Conservation (phyloP, 2,113 vertebrate species). For the Aphyosemion australe region DNA sequence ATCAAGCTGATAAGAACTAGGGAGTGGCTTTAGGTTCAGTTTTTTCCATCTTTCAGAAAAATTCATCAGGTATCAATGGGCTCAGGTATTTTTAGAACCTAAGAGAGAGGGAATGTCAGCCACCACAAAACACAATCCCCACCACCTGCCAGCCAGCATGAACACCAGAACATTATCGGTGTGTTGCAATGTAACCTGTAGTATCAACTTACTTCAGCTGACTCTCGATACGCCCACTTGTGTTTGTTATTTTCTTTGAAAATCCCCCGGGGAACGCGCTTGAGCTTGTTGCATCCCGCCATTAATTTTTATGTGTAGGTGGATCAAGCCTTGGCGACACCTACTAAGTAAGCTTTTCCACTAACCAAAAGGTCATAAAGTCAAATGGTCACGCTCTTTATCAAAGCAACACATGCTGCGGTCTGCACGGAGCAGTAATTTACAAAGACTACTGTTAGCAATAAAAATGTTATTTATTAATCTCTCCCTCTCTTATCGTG, state of each 20-base stretch:
- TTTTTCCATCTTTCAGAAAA: conserved; percentile 3
- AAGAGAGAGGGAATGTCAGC: background rate
- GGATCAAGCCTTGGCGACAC: conserved; percentile 34
- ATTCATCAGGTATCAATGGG: background rate
- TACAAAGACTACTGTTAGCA: background rate
- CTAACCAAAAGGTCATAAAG: conserved; percentile 33
- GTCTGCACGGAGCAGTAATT: background rate
- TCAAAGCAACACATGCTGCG: conserved; percentile 18
- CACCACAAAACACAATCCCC: background rate
- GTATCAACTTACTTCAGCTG: conserved; percentile 30
- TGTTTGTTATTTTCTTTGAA: conserved; percentile 41
- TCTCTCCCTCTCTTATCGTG: background rate
- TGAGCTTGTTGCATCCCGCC: conserved; percentile 36
- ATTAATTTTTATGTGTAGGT: conserved; percentile 39
- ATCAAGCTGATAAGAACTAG: background rate
- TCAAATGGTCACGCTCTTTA: conserved; percentile 21
- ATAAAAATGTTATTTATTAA: conserved; percentile 3
- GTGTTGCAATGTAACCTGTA: conserved; percentile 36
- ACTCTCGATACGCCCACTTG: conserved; percentile 37
- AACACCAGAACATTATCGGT: conserved; percentile 7
- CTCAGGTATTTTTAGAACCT: background rate
- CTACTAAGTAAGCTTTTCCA: conserved; percentile 25
- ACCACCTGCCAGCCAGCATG: background rate
- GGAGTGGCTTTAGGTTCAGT: background rate
- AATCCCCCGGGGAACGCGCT: conserved; percentile 33